Evolutionary conservation across 2,113 vertebrate species (phyloP), one percentile per base, ranked within the genome.

Genomic region (Pagrus major): DNA sequence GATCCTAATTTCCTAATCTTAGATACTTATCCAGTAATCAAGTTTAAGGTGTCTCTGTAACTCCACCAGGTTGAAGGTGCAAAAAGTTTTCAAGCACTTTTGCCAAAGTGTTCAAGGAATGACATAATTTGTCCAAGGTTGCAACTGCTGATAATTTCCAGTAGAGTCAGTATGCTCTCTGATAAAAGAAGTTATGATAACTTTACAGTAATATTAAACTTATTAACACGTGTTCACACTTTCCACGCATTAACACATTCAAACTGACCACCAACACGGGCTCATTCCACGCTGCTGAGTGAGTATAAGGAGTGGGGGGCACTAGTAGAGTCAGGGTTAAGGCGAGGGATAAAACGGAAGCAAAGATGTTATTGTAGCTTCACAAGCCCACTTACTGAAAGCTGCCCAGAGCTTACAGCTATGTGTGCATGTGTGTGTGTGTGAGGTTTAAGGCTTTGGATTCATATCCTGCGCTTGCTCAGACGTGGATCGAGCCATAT

Each of bases 281-380:
- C 18, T 78, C 5, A 41, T 25, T 81, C 14, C 23, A 52, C 9
- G 0, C 54, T 39, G 31, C 33, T 80, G 33, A 75, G 49, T 64
- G 46, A 55, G 59, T 65, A 61, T 72, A 27, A 60, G 52, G 49
- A 64, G 68, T 72, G 44, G 66, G 80, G 83, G 76, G 42, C 49
- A 56, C 61, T 41, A 55, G 58, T 59, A 73, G 79, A 86, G 64
- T 78, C 60, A 16, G 60, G 86, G 85, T 90, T 89, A 87, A 91
- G 76, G 52, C 81, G 0, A 73, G 54, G 81, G 88, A 93, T 91
- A 86, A 87, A 90, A 86, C 47, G 27, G 49, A 88, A 83, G 86
- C 84, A 85, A 82, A 78, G 51, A 88, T 90, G 85, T 89, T 90
- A 78, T 89, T 89, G 82, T 76, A 85, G 86, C 87, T 90, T 81